phyloP scores from a whole-genome alignment of 2,113 vertebrate genomes.

The Pontoporia blainvillei region DNA sequence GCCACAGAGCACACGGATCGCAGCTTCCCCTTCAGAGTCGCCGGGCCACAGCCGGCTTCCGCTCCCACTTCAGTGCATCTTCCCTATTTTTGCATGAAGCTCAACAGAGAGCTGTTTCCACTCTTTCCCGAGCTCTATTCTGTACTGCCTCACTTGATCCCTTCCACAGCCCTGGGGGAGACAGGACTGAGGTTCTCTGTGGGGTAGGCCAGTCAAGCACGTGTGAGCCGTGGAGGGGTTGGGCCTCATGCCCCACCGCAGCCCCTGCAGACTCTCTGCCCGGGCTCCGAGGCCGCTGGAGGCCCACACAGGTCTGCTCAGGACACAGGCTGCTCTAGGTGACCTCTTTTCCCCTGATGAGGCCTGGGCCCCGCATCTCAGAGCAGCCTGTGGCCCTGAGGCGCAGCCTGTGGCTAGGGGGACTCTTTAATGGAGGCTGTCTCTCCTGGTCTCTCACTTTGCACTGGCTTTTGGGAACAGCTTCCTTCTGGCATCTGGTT shows the following conservation, averaged over 20 bases:
- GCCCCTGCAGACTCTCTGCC: neutral
- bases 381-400: neutral
- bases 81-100: neutral
- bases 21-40: rapidly evolving
- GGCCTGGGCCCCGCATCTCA: neutral
- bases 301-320: rapidly evolving
- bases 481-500: neutral
- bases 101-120: rapidly evolving
- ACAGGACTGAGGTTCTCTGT: neutral
- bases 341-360: too few species aligned
- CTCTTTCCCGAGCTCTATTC: rapidly evolving
- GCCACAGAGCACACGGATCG: rapidly evolving
- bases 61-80: neutral
- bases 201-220: neutral
- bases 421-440: neutral
- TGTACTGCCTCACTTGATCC: neutral
- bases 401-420: neutral
- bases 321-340: rapidly evolving
- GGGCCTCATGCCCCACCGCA: rapidly evolving
- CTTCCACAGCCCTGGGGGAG: neutral
- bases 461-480: neutral
- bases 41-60: rapidly evolving
- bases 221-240: rapidly evolving
- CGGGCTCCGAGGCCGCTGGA: neutral
- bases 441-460: neutral